Base-by-base conservation (phyloP, 2,888 invertebrate species). In the Ariolimax columbianus region DNA sequence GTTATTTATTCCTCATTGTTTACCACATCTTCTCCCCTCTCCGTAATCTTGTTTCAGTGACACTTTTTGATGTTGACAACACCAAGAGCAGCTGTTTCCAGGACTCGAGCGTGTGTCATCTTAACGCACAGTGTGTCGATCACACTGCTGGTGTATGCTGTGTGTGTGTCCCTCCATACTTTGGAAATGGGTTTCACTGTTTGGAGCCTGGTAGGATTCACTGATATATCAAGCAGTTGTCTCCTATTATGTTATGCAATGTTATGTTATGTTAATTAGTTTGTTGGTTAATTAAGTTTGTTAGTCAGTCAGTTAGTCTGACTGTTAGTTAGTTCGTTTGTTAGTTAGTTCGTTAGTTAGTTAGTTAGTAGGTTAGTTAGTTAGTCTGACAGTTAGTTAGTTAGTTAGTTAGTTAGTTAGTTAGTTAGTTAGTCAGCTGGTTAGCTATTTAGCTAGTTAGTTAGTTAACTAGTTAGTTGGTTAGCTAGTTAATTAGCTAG, bases 111-210 rank as follows among this genome's bases (percentile, higher is more conserved):
- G 83, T 75, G 70, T 99, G 98, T 92, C 97, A 98, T 93, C 95
- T 96, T 72, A 96, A 97, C 90, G 97, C 98, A 0, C 95, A 95
- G 83, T 99, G 98, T 93, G 95, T 96, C 9, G 98, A 99, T 93
- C 97, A 96, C 91, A 95, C 96, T 79, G 95, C 95, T 59, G 98
- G 98, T 14, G 98, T 97, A 93, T 99, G 99, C 93, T 99, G 99
- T 93, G 95, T 96, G 88, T 99, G 99, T 93, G 89, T 91, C 0
- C 95, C 96, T 63, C 97, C 97, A 11, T 97, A 95, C 94, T 98
- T 97, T 92, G 99, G 99, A 87, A 99, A 99, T 93, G 99, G 99
- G 83, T 96, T 96, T 93, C 96, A 96, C 82, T 99, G 99, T 93
- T 95, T 99, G 86, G 96, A 96, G 93, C 96, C 96, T 92, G 96